Evolutionary conservation across 2,888 invertebrate genomes (phyloP).

Genomic region (Polyommatus icarus): DNA sequence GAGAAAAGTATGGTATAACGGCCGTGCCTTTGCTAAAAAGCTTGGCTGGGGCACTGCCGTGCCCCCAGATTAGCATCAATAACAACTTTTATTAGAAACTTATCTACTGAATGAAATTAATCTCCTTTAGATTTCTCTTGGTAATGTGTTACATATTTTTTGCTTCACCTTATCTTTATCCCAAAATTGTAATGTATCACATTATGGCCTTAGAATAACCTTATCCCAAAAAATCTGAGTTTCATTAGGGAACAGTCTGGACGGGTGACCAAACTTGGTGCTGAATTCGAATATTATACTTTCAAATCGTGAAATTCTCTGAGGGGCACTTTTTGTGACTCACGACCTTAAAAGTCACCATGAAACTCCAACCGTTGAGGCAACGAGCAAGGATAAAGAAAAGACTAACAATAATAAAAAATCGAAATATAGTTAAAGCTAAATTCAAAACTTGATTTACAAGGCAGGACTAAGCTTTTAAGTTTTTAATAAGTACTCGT

Average conservation of each 20-base stretch:
- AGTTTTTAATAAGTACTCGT: too few species aligned
- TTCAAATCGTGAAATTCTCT: slow-evolving; percentile 65
- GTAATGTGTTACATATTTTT: background rate
- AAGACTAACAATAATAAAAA: background rate
- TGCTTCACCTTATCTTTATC: slow-evolving; percentile 39
- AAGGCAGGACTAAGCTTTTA: too few species aligned
- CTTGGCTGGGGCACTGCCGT: too few species aligned
- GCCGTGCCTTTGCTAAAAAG: too few species aligned
- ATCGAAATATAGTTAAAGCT: background rate
- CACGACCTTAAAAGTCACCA: slow-evolving; percentile 22
- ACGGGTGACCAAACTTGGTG: slow-evolving; percentile 55
- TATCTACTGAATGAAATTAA: background rate
- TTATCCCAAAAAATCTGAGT: slow-evolving; percentile 42
- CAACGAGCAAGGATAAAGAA: background rate
- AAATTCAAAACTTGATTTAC: too few species aligned
- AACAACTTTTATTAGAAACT: background rate
- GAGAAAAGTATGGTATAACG: too few species aligned
- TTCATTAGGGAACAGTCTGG: slow-evolving; percentile 70
- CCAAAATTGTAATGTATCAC: background rate
- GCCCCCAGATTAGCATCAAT: background rate
- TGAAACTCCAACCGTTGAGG: background rate
- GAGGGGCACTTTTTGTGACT: slow-evolving; percentile 51
- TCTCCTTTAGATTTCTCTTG: background rate
- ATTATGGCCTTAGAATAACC: slow-evolving; percentile 41
- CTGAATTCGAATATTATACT: slow-evolving; percentile 69